phyloP scores from a whole-genome alignment of 2,797 vertebrate species.

The Arrhamphus sclerolepis region DNA sequence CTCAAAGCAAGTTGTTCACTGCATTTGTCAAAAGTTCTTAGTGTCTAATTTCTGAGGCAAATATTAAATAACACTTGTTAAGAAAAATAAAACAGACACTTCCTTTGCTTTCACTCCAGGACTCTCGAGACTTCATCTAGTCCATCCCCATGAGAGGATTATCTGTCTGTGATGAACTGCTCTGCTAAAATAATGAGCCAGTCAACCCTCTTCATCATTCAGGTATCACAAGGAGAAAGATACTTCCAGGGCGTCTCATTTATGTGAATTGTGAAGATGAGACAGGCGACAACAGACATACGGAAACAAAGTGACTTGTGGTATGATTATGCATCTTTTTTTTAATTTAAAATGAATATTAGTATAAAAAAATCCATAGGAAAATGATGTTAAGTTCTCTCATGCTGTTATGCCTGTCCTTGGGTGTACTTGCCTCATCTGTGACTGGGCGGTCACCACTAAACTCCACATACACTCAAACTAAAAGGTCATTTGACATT shows the following conservation, averaged over 20 bases:
- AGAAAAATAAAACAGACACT: neutral
- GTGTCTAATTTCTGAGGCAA: conserved; percentile 11
- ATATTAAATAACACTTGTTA: conserved; percentile 1
- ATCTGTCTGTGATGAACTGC: conserved; percentile 33
- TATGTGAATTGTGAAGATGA: conserved; percentile 43
- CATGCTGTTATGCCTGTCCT: conserved; percentile 31
- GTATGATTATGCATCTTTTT: no score
- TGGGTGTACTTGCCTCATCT: conserved; percentile 21
- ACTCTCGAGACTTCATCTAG: conserved; percentile 7
- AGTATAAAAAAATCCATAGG: conserved; percentile 24
- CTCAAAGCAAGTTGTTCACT: neutral
- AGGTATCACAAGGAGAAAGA: conserved; percentile 27
- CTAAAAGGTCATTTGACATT: conserved; percentile 65
- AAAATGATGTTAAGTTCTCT: conserved; percentile 10
- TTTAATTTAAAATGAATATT: conserved; percentile 17
- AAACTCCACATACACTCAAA: conserved; percentile 34
- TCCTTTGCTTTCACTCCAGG: neutral
- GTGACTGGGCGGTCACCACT: conserved; percentile 20
- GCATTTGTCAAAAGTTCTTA: neutral
- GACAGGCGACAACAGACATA: conserved; percentile 20
- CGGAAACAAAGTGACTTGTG: neutral
- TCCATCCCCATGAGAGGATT: neutral
- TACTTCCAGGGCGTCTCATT: conserved; percentile 28
- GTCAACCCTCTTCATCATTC: conserved; percentile 48
- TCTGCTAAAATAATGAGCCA: conserved; percentile 42